Evolutionary conservation across 37 sponge, comb jelly and placozoan genomes (phyloP).

Genomic region (Dysidea cf. avara): DNA sequence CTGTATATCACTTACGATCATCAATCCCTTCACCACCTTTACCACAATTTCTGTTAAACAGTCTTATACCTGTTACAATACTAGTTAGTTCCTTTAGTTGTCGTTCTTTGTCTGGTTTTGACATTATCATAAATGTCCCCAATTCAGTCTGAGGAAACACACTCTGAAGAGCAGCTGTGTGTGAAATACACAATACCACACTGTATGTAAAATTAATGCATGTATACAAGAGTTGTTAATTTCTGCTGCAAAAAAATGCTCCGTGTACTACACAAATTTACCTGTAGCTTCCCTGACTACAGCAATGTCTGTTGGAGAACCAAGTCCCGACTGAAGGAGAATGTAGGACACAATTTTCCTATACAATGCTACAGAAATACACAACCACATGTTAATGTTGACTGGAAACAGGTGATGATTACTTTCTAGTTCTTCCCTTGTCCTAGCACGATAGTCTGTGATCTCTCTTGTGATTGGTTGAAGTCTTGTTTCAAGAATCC

Average conservation of each 20-base stretch:
- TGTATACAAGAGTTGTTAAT: not conserved
- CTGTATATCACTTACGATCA: slow-evolving; percentile 65
- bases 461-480: slow-evolving; percentile 87
- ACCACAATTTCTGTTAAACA: slow-evolving; percentile 93
- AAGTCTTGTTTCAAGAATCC: slow-evolving; percentile 80
- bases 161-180: slow-evolving; percentile 97
- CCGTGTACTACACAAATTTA: slow-evolving; percentile 3
- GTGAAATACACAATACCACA: not conserved
- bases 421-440: slow-evolving; percentile 95
- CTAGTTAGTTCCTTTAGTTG: slow-evolving; percentile 88
- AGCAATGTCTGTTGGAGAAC: slow-evolving; percentile 92
- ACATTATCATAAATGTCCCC: slow-evolving; percentile 91
- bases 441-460: slow-evolving; percentile 89
- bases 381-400: not conserved
- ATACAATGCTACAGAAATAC: slow-evolving; percentile 65
- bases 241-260: no score
- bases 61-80: slow-evolving; percentile 94
- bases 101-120: slow-evolving; percentile 82
- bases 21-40: slow-evolving; percentile 99
- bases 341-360: slow-evolving; percentile 94
- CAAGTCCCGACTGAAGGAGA: slow-evolving; percentile 92
- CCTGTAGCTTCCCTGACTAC: slow-evolving; percentile 95
- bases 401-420: not conserved
- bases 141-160: slow-evolving; percentile 98
- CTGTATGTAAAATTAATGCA: not conserved